A percentile compares a stretch with the other conserved stretches of the same genome.
Conservation (phyloP, 1,140 invertebrate genomes). For the Branchinecta lynchi region DNA sequence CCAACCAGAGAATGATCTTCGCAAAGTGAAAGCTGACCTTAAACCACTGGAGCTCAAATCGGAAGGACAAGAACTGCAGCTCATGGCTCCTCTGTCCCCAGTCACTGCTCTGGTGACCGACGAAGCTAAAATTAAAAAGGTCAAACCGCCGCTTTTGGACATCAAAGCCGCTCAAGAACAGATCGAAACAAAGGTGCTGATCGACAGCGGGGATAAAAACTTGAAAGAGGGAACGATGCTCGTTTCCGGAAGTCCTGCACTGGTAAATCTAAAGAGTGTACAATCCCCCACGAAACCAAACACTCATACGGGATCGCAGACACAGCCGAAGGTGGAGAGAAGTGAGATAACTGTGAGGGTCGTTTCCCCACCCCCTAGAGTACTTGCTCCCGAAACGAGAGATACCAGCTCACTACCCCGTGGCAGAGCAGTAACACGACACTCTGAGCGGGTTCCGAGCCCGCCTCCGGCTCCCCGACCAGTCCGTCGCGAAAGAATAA, state of each 20-base stretch:
- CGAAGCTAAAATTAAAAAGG: slow-evolving; percentile 2
- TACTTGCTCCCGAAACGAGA: slow-evolving; percentile 12
- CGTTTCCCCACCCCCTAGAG: slow-evolving; percentile 16
- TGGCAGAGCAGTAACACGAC: neutral
- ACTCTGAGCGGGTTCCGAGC: neutral
- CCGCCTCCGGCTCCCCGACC: slow-evolving; percentile 16
- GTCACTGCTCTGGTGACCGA: neutral
- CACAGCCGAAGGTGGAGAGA: no score
- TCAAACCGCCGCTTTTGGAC: neutral
- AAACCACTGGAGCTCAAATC: neutral
- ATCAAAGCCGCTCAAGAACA: neutral
- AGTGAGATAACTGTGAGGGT: slow-evolving; percentile 2
- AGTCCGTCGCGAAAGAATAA: slow-evolving; percentile 42
- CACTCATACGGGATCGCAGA: neutral
- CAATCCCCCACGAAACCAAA: neutral
- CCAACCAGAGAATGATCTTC: neutral
- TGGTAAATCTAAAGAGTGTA: slow-evolving; percentile 16
- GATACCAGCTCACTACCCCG: neutral
- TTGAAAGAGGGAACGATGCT: slow-evolving; percentile 24
- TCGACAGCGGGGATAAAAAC: slow-evolving; percentile 23
- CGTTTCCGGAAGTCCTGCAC: slow-evolving; percentile 21
- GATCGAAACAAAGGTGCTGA: slow-evolving; percentile 18
- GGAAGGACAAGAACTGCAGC: neutral
- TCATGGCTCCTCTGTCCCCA: neutral
- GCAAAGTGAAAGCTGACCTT: neutral